A percentile compares a stretch with the other conserved stretches of the same genome.
These are phyloP conservation scores for Pseudomyrmex cubaensis DNA, from an alignment of 1,140 invertebrate genomes.

Conservation along the genomic window DNA sequence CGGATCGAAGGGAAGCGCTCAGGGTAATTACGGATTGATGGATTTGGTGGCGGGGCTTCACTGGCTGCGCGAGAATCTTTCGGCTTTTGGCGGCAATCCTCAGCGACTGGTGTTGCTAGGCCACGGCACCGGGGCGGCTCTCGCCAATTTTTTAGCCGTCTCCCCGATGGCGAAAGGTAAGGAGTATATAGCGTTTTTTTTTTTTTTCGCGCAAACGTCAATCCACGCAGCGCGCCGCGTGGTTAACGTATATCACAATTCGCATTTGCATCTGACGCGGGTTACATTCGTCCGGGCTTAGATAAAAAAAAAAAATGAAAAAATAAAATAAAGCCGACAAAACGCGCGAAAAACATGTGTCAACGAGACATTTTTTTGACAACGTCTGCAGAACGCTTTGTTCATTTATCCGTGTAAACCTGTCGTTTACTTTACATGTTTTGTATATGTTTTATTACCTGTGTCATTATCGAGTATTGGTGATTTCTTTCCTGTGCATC, in stretches of 20 bases:
- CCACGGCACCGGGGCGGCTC: constrained; percentile 96
- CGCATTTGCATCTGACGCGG: constrained; percentile 12
- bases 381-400: not conserved
- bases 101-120: constrained; percentile 95
- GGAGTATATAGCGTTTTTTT: constrained; percentile 22
- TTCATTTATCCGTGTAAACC: not conserved
- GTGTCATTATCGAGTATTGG: no score
- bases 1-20: constrained; percentile 92
- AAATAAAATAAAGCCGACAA: not conserved
- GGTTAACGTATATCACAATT: constrained; percentile 5
- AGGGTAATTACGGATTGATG: constrained; percentile 98
- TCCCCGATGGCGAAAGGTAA: constrained; percentile 96
- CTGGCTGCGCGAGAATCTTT: constrained; percentile 96
- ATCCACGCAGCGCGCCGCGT: not conserved
- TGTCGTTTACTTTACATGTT: not conserved
- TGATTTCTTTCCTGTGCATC: no score
- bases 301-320: not conserved
- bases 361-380: constrained; percentile 4
- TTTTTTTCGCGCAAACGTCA: not conserved
- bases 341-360: not conserved
- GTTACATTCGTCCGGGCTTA: not conserved
- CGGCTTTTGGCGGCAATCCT: constrained; percentile 95
- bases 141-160: constrained; percentile 97
- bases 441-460: no score
- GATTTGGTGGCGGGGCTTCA: constrained; percentile 97